Evolutionary conservation across 1,140 invertebrate genomes (phyloP).

Genomic region (Halyomorpha halys): DNA sequence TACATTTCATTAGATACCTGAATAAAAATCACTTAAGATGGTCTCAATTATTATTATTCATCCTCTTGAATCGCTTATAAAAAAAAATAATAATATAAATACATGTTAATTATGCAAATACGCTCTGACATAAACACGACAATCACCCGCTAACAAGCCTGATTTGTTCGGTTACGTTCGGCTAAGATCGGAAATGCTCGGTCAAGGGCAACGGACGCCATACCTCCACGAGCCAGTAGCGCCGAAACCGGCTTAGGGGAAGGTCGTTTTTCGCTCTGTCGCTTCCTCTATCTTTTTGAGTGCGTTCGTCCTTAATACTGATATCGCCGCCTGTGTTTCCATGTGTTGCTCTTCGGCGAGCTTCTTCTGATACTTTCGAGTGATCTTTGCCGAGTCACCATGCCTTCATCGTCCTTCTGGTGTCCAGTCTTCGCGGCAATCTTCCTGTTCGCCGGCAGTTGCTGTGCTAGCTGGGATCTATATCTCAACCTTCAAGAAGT

Average conservation of each 20-base stretch:
- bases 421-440: not conserved
- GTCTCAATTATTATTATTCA: too few species aligned
- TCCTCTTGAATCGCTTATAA: too few species aligned
- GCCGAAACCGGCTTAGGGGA: not conserved
- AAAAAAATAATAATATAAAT: too few species aligned
- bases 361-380: not conserved
- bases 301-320: not conserved
- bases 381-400: too few species aligned
- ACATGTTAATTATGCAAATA: too few species aligned
- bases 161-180: not conserved
- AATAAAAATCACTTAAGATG: too few species aligned
- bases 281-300: not conserved
- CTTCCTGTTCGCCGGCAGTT: not conserved
- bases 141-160: too few species aligned
- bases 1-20: too few species aligned
- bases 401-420: too few species aligned
- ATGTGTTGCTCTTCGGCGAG: slow-evolving; percentile 3
- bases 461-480: slow-evolving; percentile 3
- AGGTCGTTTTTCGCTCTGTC: not conserved
- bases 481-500: slow-evolving; percentile 15
- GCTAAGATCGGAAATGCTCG: not conserved
- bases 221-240: slow-evolving; percentile 3
- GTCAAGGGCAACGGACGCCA: slow-evolving; percentile 5
- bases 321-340: not conserved
- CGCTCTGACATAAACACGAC: too few species aligned